Base-by-base conservation (phyloP, 2,797 vertebrate species). In the Echeneis naucrates region DNA sequence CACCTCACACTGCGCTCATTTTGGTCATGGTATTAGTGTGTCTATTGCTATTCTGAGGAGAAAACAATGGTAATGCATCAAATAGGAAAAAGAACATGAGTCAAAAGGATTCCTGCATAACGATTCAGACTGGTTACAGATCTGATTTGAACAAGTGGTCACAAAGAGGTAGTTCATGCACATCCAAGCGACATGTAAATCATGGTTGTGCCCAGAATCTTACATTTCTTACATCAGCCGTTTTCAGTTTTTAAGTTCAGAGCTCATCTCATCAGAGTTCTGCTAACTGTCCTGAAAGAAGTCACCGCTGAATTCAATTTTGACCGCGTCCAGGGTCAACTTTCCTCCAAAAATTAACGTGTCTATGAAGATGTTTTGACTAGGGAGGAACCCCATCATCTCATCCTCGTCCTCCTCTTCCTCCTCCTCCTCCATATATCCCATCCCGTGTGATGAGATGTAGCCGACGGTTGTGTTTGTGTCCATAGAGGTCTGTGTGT, bases 241-340 rank as follows among this genome's bases (percentile, higher is more conserved):
- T 19, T 56, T 45, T 70, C 30, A 30, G 35, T 0, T 0, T 30
- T 30, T 3, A 30, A 30, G 13, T 12, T 56, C n/a, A n/a, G n/a
- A n/a, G n/a, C 59, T 62, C 9, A 11, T 23, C 30, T 32, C 37
- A 30, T 37, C 37, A 27, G 37, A 55, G 47, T 65, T 70, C 54
- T 45, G 50, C 53, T 70, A 56, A 52, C 6, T 19, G 24, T 69
- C 77, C 60, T 90, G 80, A 69, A 91, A 65, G 30, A 93, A 86
- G 32, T 93, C 84, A 54, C 87, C 86, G 50, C 93, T 91, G 35
- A 64, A 38, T 82, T 90, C 89, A 3, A 98, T 95, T 81, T 92
- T 96, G 27, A 99, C 93, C 0, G 68, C 50, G 0, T 96, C 96
- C 79, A 99, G 67, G 10, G 95, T 97, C 17, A 99, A 82, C 14